Evolutionary conservation across 1,140 invertebrate species (phyloP).

Genomic region (Cotesia vestalis): DNA sequence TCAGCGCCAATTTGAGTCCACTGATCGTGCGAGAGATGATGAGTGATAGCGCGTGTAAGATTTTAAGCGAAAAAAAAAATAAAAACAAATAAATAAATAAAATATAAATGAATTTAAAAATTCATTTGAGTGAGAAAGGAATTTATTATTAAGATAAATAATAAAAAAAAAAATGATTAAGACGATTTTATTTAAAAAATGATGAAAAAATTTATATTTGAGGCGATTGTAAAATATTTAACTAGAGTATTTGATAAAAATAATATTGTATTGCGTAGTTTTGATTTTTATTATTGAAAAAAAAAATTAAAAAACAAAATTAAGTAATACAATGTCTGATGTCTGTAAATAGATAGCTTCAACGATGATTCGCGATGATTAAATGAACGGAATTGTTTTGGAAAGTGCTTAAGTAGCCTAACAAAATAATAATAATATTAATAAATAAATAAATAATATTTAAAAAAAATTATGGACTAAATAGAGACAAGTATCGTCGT

Average conservation of each 20-base stretch:
- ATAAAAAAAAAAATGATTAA: not conserved
- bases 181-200: not conserved
- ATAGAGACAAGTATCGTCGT: not conserved
- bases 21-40: conserved; percentile 35
- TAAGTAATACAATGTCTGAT: conserved; percentile 23
- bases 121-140: conserved; percentile 35
- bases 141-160: conserved; percentile 5
- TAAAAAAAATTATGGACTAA: not conserved
- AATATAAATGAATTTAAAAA: conserved; percentile 5
- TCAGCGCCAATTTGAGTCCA: conserved; percentile 26
- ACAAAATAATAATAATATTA: conserved; percentile 18
- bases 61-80: too few species aligned
- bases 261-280: too few species aligned
- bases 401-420: conserved; percentile 38
- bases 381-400: conserved; percentile 33
- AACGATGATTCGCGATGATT: conserved; percentile 27
- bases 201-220: not conserved
- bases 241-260: too few species aligned
- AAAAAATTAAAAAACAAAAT: not conserved
- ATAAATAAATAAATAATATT: conserved; percentile 4
- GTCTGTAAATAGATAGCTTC: conserved; percentile 33
- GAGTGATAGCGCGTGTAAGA: conserved; percentile 29
- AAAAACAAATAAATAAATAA: too few species aligned
- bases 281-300: not conserved
- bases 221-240: too few species aligned